Percentiles rank a stretch among this genome's conserved stretches.
Conservation (phyloP, 1,140 invertebrate species). For the Phymorhynchus buccinoides region DNA sequence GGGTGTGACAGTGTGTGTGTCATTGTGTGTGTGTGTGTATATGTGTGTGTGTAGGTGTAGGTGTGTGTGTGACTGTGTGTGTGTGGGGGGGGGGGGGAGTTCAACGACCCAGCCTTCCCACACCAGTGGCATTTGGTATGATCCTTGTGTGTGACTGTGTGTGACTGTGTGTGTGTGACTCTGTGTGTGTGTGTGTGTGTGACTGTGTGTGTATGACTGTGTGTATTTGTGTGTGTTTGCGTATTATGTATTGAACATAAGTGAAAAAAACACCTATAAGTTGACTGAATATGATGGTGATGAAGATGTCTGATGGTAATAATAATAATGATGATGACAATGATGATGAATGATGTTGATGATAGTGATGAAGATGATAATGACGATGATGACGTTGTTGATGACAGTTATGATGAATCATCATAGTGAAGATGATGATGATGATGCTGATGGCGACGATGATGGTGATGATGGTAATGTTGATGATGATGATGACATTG, state of each 20-base stretch:
- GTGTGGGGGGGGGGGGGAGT: conserved; percentile 23
- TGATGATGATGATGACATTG: too few relatives aligned
- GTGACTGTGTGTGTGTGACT: conserved; percentile 23
- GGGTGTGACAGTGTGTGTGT: background rate
- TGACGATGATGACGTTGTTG: too few relatives aligned
- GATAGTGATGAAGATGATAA: too few relatives aligned
- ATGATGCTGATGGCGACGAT: too few relatives aligned
- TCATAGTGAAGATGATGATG: too few relatives aligned
- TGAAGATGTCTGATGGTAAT: too few relatives aligned
- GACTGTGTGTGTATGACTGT: background rate
- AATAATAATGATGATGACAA: too few relatives aligned
- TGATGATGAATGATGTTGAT: too few relatives aligned
- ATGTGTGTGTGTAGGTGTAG: background rate
- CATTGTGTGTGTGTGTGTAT: background rate
- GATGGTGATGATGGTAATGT: background rate
- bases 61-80: conserved; percentile 17
- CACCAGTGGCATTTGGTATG: too few relatives aligned
- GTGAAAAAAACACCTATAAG: background rate
- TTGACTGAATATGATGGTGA: too few relatives aligned
- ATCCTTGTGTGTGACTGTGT: conserved; percentile 17
- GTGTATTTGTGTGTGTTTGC: background rate
- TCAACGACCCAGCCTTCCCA: too few relatives aligned
- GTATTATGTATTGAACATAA: background rate
- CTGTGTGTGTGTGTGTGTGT: conserved; percentile 24
- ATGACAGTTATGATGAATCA: too few relatives aligned